A percentile compares a stretch with the other conserved stretches of the same genome.
Conservation (phyloP, 2,113 vertebrate genomes). For the Struthidea cinerea region DNA sequence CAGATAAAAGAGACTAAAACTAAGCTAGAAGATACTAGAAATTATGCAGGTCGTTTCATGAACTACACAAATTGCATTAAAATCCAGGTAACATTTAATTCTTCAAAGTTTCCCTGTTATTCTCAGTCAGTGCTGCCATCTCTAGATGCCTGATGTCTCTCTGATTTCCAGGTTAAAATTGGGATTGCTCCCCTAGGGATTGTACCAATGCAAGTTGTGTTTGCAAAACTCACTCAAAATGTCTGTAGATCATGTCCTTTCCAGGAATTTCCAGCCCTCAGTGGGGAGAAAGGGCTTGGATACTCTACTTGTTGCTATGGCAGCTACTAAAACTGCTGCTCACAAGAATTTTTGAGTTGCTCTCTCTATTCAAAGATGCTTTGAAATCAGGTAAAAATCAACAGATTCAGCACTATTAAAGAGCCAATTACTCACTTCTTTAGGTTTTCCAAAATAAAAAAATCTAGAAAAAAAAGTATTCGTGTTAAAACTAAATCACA, state of each 20-base stretch:
- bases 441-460: not conserved
- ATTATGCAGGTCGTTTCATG: fast-evolving
- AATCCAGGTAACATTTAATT: not conserved
- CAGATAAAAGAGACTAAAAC: not conserved
- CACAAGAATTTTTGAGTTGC: conserved; percentile 15
- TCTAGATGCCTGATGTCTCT: fast-evolving
- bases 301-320: conserved; percentile 48
- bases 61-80: not conserved
- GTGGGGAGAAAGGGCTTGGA: not conserved
- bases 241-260: not conserved
- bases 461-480: not conserved
- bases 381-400: conserved; percentile 42
- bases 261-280: not conserved
- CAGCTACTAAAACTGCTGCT: conserved; percentile 43
- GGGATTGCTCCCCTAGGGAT: not conserved
- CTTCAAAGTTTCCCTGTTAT: not conserved
- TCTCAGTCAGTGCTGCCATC: not conserved
- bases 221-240: not conserved
- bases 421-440: conserved; percentile 16
- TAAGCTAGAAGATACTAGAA: not conserved
- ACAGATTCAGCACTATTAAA: conserved; percentile 26
- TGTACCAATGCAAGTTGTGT: not conserved
- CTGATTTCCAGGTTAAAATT: not conserved
- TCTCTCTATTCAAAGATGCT: conserved; percentile 40
- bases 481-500: not conserved